Evolutionary conservation across 2,797 vertebrate species (phyloP).

Genomic region (Cynodonichthys magdalenae): DNA sequence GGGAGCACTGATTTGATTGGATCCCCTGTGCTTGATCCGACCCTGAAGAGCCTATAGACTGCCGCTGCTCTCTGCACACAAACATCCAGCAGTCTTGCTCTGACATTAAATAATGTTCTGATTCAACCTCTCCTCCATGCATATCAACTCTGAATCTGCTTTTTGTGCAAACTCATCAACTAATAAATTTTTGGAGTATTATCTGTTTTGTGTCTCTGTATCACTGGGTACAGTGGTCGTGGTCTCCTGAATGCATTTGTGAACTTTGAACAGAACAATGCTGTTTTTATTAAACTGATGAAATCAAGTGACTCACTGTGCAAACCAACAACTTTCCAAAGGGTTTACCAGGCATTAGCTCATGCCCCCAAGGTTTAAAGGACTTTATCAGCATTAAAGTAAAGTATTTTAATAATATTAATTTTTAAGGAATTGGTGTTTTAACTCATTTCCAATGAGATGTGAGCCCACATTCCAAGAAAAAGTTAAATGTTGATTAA

Average conservation of each 20-base stretch:
- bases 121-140: slow-evolving; percentile 50
- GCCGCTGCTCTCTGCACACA: slow-evolving; percentile 52
- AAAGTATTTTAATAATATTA: no score
- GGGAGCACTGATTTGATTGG: slow-evolving; percentile 35
- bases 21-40: slow-evolving; percentile 45
- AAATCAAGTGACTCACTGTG: no score
- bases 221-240: no score
- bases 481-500: no score
- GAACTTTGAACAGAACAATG: background rate
- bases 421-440: no score
- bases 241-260: background rate
- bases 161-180: slow-evolving; percentile 57
- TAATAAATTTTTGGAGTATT: slow-evolving; percentile 74
- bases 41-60: slow-evolving; percentile 38
- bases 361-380: no score
- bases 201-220: slow-evolving; percentile 2
- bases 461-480: no score
- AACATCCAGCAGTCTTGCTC: slow-evolving; percentile 56
- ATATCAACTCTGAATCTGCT: slow-evolving; percentile 65
- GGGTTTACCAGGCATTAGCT: no score
- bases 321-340: no score
- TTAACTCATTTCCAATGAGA: no score
- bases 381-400: no score
- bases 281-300: no score
- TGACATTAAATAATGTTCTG: slow-evolving; percentile 50